A percentile compares a stretch with the other conserved stretches of the same genome.
phyloP scores from a whole-genome alignment of 2,888 invertebrate genomes.

The Altica lythri region DNA sequence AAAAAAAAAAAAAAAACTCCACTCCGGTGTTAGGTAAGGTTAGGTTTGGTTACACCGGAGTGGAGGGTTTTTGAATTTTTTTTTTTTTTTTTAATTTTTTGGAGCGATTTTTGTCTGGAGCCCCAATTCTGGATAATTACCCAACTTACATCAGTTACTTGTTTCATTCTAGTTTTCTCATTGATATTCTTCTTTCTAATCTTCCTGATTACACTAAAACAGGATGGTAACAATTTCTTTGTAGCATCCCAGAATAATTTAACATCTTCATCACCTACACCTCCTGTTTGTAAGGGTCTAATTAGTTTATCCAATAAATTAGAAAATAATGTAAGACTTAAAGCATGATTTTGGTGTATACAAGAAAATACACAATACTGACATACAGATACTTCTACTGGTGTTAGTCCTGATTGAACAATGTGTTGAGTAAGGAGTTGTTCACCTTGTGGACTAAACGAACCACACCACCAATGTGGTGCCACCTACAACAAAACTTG shows the following conservation, averaged over 20 bases:
- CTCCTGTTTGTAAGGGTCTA: slow-evolving; percentile 49
- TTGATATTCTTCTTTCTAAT: slow-evolving; percentile 72
- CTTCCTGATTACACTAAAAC: slow-evolving; percentile 75
- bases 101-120: too few species aligned
- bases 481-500: slow-evolving; percentile 59
- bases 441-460: slow-evolving; percentile 80
- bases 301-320: slow-evolving; percentile 73
- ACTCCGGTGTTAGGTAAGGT: too few species aligned
- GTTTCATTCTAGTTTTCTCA: slow-evolving; percentile 73
- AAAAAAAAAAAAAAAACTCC: too few species aligned
- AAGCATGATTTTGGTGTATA: slow-evolving; percentile 80
- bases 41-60: too few species aligned
- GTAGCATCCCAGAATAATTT: slow-evolving; percentile 83
- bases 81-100: too few species aligned
- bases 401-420: slow-evolving; percentile 87
- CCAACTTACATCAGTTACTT: slow-evolving; percentile 45
- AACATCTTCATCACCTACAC: slow-evolving; percentile 62
- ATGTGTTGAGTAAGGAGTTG: slow-evolving; percentile 90
- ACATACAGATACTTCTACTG: slow-evolving; percentile 69
- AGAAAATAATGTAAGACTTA: slow-evolving; percentile 81
- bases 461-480: slow-evolving; percentile 83
- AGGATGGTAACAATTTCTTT: slow-evolving; percentile 76
- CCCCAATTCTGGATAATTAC: too few species aligned
- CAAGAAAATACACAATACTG: slow-evolving; percentile 80
- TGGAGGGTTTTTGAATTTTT: too few species aligned